Conservation (phyloP, 2,113 vertebrate genomes). For the Catharus fuscescens region DNA sequence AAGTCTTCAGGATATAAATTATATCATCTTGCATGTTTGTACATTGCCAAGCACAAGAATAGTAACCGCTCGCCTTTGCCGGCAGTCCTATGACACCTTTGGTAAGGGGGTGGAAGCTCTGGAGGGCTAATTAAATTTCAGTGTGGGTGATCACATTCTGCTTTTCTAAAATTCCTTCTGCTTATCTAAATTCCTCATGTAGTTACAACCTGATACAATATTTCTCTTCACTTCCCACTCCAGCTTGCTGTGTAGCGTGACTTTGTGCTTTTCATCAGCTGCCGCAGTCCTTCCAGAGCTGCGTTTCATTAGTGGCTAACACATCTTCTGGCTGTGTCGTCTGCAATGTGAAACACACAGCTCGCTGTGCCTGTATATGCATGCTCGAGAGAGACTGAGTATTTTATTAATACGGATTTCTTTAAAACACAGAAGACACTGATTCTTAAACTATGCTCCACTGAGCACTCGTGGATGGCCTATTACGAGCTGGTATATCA, state of each 20-base stretch:
- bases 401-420: slow-evolving; percentile 1
- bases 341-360: background rate
- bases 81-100: slow-evolving; percentile 20
- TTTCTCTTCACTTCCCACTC: slow-evolving; percentile 57
- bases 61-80: background rate
- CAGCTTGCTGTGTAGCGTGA: slow-evolving; percentile 33
- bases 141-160: slow-evolving; percentile 65
- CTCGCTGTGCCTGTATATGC: background rate
- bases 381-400: background rate
- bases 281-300: background rate
- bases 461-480: slow-evolving; percentile 9
- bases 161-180: slow-evolving; percentile 58
- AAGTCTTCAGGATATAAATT: slow-evolving; percentile 32
- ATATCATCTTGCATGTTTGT: slow-evolving; percentile 32
- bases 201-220: slow-evolving; percentile 65
- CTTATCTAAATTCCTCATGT: slow-evolving; percentile 52
- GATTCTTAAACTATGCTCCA: background rate
- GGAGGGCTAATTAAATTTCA: slow-evolving; percentile 55
- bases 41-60: slow-evolving; percentile 6
- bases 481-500: slow-evolving; percentile 24
- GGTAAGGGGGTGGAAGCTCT: slow-evolving; percentile 24
- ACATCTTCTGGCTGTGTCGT: background rate
- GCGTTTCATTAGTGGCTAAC: background rate
- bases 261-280: slow-evolving; percentile 10
- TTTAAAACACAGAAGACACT: background rate